These are phyloP conservation scores for Poecilia latipinna DNA, from an alignment of 2,113 vertebrate genomes.

Conservation along the genomic window DNA sequence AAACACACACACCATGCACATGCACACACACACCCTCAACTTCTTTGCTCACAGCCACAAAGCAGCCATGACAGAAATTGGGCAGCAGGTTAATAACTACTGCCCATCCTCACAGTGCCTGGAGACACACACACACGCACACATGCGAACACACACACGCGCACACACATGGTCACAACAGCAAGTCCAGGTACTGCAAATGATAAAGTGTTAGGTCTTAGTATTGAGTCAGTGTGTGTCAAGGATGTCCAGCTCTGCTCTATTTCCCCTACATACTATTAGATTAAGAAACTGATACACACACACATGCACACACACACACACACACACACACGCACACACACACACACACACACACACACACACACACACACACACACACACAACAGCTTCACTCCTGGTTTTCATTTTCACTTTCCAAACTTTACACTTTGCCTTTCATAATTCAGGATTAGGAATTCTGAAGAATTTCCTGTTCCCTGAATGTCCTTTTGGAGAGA, in stretches of 20 bases:
- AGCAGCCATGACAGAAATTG: constrained; percentile 73
- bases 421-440: constrained; percentile 1
- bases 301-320: constrained; percentile 26
- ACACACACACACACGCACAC: not conserved
- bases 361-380: not conserved
- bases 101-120: constrained; percentile 65
- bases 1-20: constrained; percentile 29
- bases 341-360: constrained; percentile 8
- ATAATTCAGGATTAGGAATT: not conserved
- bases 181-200: constrained; percentile 59
- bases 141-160: constrained; percentile 22
- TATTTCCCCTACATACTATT: constrained; percentile 62
- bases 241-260: constrained; percentile 66
- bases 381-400: not conserved
- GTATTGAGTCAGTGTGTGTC: constrained; percentile 67
- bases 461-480: constrained; percentile 10
- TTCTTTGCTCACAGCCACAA: constrained; percentile 62
- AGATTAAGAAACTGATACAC: constrained; percentile 49
- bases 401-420: constrained; percentile 14
- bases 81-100: constrained; percentile 75
- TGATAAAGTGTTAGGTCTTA: constrained; percentile 70
- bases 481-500: not conserved
- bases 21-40: constrained; percentile 34
- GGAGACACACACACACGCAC: constrained; percentile 54
- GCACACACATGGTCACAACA: constrained; percentile 37